Evolutionary conservation across 2,113 vertebrate species (phyloP).

Genomic region (Todiramphus saurophagus): DNA sequence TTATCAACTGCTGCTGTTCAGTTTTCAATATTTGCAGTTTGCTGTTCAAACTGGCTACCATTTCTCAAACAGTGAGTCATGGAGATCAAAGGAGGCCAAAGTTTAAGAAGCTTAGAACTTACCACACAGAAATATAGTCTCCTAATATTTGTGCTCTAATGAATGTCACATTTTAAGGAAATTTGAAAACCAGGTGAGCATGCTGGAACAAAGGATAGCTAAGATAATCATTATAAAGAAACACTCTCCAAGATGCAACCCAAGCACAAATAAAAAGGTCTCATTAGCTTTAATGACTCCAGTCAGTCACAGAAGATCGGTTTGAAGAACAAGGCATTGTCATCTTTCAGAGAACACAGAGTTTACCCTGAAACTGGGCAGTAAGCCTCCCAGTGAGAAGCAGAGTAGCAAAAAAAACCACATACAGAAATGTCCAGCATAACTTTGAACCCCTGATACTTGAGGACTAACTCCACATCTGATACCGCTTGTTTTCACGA

Average conservation of each 20-base stretch:
- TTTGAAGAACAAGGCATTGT: rapidly evolving
- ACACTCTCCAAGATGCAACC: neutral
- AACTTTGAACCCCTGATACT: rapidly evolving
- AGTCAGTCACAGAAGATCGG: rapidly evolving
- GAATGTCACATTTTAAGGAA: neutral
- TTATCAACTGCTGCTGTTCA: neutral
- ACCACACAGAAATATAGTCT: neutral
- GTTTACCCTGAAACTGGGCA: neutral
- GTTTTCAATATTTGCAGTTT: neutral
- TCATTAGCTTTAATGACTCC: rapidly evolving
- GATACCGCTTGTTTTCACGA: neutral
- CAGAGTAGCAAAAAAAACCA: rapidly evolving
- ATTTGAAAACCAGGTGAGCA: neutral
- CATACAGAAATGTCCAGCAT: rapidly evolving
- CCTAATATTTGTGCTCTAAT: neutral
- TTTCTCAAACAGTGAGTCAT: conserved; percentile 49
- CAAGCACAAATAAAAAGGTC: neutral
- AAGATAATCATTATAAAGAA: neutral
- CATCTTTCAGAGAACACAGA: neutral
- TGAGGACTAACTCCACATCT: neutral
- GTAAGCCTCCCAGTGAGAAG: neutral
- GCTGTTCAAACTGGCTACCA: neutral
- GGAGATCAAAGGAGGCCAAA: neutral
- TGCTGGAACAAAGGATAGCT: neutral
- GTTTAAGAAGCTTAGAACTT: neutral